Conservation (phyloP, 2,113 vertebrate species). For the Bubo blakistoni region DNA sequence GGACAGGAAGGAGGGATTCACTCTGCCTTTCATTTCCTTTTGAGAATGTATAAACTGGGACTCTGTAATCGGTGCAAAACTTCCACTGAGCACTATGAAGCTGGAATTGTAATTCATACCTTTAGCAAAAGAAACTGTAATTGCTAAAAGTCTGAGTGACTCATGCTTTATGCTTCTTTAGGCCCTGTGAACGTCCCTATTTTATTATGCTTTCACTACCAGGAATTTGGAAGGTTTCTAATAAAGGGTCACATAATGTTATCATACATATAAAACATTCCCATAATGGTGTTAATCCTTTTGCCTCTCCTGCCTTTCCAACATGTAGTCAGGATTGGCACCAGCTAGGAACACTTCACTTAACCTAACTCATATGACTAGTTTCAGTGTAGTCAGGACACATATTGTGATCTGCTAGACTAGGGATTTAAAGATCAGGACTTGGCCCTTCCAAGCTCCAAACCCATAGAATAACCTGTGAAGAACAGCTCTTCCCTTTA, state of each 20-base stretch:
- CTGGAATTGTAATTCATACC: neutral
- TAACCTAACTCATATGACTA: neutral
- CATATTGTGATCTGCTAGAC: neutral
- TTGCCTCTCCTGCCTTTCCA: neutral
- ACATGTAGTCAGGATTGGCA: neutral
- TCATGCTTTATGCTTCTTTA: neutral
- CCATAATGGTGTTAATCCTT: neutral
- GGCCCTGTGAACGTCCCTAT: neutral
- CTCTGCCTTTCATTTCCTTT: neutral
- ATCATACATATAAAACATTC: neutral
- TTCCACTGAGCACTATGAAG: neutral
- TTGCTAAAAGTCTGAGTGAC: neutral
- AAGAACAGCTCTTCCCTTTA: slow-evolving; percentile 11
- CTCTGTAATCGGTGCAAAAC: neutral
- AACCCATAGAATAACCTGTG: neutral
- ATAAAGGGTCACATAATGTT: neutral
- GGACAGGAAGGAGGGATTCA: neutral
- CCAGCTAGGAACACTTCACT: neutral
- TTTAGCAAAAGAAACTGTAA: neutral
- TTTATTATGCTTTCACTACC: neutral
- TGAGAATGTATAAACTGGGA: neutral
- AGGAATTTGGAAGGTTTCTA: neutral
- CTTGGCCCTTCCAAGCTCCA: neutral
- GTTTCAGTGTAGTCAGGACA: neutral
- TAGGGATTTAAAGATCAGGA: neutral